Conservation (phyloP, 2,888 invertebrate genomes). For the Eupithecia exiguata region DNA sequence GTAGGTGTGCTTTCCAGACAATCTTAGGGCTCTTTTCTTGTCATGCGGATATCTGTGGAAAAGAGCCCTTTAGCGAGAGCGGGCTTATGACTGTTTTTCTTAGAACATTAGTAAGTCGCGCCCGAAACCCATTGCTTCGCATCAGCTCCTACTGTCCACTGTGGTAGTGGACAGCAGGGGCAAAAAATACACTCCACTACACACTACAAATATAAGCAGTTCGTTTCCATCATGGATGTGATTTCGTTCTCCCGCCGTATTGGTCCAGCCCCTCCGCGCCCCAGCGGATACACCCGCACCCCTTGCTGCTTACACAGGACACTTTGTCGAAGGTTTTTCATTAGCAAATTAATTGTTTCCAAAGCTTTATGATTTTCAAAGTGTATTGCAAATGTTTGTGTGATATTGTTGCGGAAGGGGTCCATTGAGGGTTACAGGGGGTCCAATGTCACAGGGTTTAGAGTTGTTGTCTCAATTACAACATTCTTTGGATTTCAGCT, state of each 20-base stretch:
- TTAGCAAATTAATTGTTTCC: constrained; percentile 36
- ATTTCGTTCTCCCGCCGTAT: neutral
- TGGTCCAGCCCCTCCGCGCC: neutral
- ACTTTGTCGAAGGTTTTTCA: constrained; percentile 28
- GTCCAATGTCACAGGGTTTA: neutral
- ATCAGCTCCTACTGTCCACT: too few species aligned
- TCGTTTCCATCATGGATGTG: neutral
- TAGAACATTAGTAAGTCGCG: neutral
- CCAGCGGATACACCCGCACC: neutral
- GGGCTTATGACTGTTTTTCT: neutral
- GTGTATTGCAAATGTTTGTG: constrained; percentile 30
- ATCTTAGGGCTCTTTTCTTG: too few species aligned
- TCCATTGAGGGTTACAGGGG: neutral
- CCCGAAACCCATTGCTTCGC: neutral
- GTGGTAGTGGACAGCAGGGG: too few species aligned
- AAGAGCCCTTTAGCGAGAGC: neutral
- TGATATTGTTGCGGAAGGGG: neutral
- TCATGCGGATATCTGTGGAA: too few species aligned
- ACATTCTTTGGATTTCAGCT: neutral
- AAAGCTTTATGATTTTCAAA: constrained; percentile 30
- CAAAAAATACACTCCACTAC: too few species aligned
- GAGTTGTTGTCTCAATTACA: neutral
- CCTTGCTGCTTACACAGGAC: constrained; percentile 10
- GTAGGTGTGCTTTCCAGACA: neutral
- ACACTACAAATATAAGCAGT: neutral